phyloP scores from a whole-genome alignment of 2,888 invertebrate species.

The Lomographa bimaculata region DNA sequence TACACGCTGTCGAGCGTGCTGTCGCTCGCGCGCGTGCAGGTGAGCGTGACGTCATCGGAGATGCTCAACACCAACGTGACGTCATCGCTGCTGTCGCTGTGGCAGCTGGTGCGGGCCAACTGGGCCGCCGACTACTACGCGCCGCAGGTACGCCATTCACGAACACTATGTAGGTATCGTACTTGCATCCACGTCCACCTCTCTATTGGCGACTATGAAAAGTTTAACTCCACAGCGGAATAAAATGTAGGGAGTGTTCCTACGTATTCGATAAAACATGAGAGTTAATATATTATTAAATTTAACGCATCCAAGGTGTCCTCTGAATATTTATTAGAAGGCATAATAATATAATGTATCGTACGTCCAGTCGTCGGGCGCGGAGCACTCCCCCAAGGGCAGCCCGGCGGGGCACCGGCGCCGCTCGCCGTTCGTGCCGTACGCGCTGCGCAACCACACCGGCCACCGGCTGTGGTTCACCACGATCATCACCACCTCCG shows the following conservation, averaged over 20 bases:
- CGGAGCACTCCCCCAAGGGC: conserved; percentile 68
- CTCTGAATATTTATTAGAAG: no score
- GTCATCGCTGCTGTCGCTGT: conserved; percentile 92
- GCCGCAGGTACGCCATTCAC: conserved; percentile 58
- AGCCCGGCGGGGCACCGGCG: conserved; percentile 86
- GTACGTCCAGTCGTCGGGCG: conserved; percentile 37
- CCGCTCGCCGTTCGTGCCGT: conserved; percentile 96
- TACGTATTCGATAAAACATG: no score
- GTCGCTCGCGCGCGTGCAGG: conserved; percentile 84
- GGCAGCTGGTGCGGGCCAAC: conserved; percentile 90
- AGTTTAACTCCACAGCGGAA: no score
- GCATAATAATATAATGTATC: no score
- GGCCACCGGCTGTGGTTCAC: conserved; percentile 94
- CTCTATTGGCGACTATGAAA: no score
- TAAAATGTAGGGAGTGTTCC: no score
- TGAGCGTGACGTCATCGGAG: conserved; percentile 87
- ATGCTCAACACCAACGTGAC: conserved; percentile 94
- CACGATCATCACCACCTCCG: conserved; percentile 89
- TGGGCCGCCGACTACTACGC: conserved; percentile 93
- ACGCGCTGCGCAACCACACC: conserved; percentile 95
- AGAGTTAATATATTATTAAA: no score
- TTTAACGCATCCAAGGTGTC: no score
- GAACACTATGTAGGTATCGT: no score
- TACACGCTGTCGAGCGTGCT: conserved; percentile 83
- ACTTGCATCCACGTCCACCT: no score